Conservation (phyloP, 2,888 invertebrate species). For the Portevinia maculata region DNA sequence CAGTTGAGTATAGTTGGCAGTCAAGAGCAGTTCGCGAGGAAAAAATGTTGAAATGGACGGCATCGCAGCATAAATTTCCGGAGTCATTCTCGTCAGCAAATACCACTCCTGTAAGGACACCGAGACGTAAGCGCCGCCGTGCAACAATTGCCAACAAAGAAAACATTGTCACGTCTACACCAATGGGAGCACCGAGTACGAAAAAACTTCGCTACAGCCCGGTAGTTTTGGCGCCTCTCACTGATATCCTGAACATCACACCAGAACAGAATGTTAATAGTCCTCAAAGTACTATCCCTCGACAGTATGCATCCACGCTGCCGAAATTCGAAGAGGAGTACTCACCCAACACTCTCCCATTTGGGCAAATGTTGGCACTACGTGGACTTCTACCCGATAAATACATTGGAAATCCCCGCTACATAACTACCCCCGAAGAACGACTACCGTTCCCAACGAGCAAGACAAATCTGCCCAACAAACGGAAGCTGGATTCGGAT, state of each 20-base stretch:
- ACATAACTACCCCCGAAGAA: constrained; percentile 76
- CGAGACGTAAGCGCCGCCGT: constrained; percentile 76
- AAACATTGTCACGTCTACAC: constrained; percentile 80
- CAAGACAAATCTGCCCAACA: constrained; percentile 71
- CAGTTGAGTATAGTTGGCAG: constrained; percentile 51
- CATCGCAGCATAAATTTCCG: constrained; percentile 78
- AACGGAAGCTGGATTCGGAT: constrained; percentile 79
- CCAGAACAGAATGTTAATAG: constrained; percentile 72
- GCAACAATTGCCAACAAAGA: constrained; percentile 80
- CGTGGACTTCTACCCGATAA: constrained; percentile 80
- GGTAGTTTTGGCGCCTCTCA: constrained; percentile 78
- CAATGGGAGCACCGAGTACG: constrained; percentile 74
- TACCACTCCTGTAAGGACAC: constrained; percentile 34
- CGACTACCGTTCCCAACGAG: not conserved
- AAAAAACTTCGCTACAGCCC: constrained; percentile 77
- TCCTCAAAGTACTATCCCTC: constrained; percentile 59
- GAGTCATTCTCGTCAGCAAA: constrained; percentile 74
- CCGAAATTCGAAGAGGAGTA: constrained; percentile 81
- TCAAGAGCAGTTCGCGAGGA: constrained; percentile 34
- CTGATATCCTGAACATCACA: constrained; percentile 79
- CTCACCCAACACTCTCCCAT: constrained; percentile 79
- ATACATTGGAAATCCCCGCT: constrained; percentile 80
- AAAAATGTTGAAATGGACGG: constrained; percentile 81
- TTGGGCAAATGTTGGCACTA: constrained; percentile 80
- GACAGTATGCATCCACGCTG: constrained; percentile 80